phyloP scores from a whole-genome alignment of 2,888 invertebrate species.

The Gymnosoma rotundatum region DNA sequence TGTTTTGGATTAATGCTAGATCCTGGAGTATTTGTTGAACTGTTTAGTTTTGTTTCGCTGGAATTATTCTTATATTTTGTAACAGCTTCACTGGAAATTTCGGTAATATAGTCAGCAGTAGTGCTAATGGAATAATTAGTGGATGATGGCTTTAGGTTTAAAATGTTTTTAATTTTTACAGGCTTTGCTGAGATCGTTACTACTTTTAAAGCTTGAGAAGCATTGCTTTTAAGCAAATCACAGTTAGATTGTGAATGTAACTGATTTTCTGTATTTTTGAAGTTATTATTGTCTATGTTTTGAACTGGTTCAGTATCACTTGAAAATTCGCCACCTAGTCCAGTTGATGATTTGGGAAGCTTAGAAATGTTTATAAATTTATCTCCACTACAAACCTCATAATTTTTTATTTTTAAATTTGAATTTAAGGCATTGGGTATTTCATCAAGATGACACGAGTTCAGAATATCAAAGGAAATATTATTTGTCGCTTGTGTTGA shows the following conservation, averaged over 20 bases:
- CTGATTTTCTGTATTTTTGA: not conserved
- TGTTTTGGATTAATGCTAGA: not conserved
- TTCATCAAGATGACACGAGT: not conserved
- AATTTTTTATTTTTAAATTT: slow-evolving; percentile 2
- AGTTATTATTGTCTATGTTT: not conserved
- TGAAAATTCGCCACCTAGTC: not conserved
- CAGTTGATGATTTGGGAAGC: not conserved
- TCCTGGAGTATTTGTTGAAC: not conserved
- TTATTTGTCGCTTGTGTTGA: not conserved
- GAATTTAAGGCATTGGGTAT: not conserved
- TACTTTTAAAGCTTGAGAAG: not conserved
- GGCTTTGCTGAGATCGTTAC: slow-evolving; percentile 5
- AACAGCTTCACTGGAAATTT: not conserved
- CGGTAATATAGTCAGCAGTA: not conserved
- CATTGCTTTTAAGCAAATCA: not conserved
- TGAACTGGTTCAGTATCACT: not conserved
- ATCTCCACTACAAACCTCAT: not conserved
- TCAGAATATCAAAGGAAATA: not conserved
- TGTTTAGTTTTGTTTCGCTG: not conserved
- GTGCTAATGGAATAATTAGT: not conserved
- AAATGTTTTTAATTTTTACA: slow-evolving; percentile 17
- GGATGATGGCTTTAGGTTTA: not conserved
- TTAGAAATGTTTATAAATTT: slow-evolving; percentile 21
- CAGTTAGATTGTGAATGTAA: not conserved
- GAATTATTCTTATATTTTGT: not conserved